Conservation (phyloP, 2,888 invertebrate species). For the Polydrusus tereticollis region DNA sequence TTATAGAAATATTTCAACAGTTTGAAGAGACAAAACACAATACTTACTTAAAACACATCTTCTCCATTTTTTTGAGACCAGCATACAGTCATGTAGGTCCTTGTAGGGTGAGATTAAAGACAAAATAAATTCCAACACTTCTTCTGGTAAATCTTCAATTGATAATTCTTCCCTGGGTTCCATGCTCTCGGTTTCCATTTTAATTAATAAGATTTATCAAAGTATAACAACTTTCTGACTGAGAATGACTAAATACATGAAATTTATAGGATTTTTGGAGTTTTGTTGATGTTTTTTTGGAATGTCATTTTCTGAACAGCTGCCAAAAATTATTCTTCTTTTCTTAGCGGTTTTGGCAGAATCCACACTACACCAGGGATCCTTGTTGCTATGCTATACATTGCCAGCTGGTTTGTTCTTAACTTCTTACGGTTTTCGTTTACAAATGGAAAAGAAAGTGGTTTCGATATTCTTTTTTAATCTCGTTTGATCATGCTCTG, state of each 20-base stretch:
- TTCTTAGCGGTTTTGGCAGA: not conserved
- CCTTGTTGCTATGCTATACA: no score
- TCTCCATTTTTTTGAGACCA: conserved; percentile 91
- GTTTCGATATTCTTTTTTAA: not conserved
- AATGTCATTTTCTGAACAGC: conserved; percentile 29
- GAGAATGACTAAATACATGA: conserved; percentile 22
- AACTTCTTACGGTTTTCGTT: no score
- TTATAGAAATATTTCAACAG: no score
- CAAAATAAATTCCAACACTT: conserved; percentile 93
- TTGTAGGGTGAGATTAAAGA: conserved; percentile 90
- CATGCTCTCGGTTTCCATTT: conserved; percentile 7
- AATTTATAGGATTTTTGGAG: conserved; percentile 26
- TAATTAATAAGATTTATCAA: not conserved
- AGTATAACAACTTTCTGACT: conserved; percentile 7
- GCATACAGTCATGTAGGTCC: conserved; percentile 88
- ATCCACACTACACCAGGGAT: not conserved
- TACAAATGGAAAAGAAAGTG: not conserved
- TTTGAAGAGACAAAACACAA: conserved; percentile 4
- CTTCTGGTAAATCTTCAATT: conserved; percentile 87
- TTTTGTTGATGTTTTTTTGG: conserved; percentile 39
- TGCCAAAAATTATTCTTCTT: conserved; percentile 18
- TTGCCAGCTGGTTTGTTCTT: no score
- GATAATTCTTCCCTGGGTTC: conserved; percentile 48
- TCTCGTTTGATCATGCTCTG: not conserved
- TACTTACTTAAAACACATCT: conserved; percentile 85